Evolutionary conservation across 2,888 invertebrate species (phyloP).

Genomic region (Ethmia dodecea): DNA sequence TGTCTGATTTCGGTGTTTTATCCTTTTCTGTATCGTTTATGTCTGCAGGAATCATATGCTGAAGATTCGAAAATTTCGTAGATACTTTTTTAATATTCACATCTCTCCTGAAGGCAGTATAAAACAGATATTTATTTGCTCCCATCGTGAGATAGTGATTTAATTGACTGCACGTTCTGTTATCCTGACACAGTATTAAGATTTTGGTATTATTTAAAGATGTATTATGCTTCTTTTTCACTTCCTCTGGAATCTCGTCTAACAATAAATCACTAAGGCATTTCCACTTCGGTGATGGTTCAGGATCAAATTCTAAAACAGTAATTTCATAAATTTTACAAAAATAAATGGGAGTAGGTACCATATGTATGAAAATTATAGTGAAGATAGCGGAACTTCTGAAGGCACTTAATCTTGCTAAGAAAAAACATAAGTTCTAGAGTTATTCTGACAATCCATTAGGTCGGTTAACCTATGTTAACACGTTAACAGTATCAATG

Average conservation of each 20-base stretch:
- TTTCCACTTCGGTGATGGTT: constrained; percentile 94
- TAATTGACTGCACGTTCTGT: constrained; percentile 88
- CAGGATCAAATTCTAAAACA: constrained; percentile 84
- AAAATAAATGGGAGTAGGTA: no score
- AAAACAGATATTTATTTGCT: constrained; percentile 79
- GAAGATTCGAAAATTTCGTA: constrained; percentile 61
- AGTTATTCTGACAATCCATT: no score
- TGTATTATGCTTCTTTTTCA: constrained; percentile 63
- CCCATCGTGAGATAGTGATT: constrained; percentile 83
- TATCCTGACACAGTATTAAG: constrained; percentile 90
- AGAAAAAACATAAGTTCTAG: no score
- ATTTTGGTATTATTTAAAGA: constrained; percentile 79
- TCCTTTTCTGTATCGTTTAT: constrained; percentile 23
- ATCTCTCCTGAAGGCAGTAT: constrained; percentile 78
- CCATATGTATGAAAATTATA: no score
- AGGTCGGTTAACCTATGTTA: no score
- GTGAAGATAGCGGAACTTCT: no score
- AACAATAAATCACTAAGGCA: constrained; percentile 87
- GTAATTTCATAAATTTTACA: no score
- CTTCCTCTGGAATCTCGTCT: constrained; percentile 88
- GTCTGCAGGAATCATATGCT: constrained; percentile 27
- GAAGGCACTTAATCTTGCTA: no score
- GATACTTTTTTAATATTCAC: constrained; percentile 76
- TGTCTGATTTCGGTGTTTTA: constrained; percentile 20
- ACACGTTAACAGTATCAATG: no score